These are phyloP conservation scores for Oligia latruncula DNA, from an alignment of 2,888 invertebrate genomes.

Conservation along the genomic window DNA sequence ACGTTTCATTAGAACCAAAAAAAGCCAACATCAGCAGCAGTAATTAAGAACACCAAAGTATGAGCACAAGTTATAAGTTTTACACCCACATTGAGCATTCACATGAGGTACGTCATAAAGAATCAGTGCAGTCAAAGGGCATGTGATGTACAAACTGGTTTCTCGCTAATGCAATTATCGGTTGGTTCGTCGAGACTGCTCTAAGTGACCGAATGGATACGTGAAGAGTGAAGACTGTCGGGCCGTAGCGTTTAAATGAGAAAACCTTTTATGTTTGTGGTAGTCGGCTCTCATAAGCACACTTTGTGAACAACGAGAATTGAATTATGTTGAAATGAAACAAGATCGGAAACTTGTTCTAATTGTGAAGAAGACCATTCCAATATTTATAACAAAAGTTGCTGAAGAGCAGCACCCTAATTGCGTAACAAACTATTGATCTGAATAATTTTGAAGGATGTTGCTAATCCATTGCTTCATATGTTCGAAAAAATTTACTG, in stretches of 20 bases:
- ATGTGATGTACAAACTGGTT: constrained; percentile 79
- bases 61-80: constrained; percentile 55
- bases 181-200: constrained; percentile 70
- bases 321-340: constrained; percentile 35
- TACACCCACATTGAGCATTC: constrained; percentile 61
- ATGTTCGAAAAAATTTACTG: no score
- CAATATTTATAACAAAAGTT: background rate
- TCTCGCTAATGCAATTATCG: constrained; percentile 83
- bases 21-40: constrained; percentile 8
- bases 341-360: constrained; percentile 1
- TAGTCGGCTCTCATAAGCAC: constrained; percentile 42
- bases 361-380: background rate
- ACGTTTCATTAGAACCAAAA: background rate
- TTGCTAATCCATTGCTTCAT: no score
- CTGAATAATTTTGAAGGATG: no score
- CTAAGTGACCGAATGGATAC: constrained; percentile 73
- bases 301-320: constrained; percentile 26
- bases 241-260: constrained; percentile 58
- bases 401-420: background rate
- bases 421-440: no score
- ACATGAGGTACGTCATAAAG: constrained; percentile 73
- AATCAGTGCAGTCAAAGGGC: constrained; percentile 83
- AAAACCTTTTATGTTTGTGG: constrained; percentile 58
- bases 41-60: constrained; percentile 52
- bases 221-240: constrained; percentile 51